A percentile compares a stretch with the other conserved stretches of the same genome.
Conservation (phyloP, 2,888 invertebrate species). For the Allygus modestus region DNA sequence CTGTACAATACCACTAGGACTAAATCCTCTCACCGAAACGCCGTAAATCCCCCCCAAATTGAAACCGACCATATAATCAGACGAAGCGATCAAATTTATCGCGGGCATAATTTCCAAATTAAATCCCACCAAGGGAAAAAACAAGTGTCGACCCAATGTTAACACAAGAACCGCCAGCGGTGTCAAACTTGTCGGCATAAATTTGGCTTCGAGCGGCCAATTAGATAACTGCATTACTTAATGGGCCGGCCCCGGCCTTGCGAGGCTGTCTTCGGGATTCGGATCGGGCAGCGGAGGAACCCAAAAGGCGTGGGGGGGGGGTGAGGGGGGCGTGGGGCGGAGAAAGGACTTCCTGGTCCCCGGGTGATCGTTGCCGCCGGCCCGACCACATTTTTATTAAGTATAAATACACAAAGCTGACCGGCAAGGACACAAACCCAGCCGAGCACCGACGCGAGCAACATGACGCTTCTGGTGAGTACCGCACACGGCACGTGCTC, state of each 20-base stretch:
- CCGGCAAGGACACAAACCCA: constrained; percentile 47
- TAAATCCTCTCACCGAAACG: no score
- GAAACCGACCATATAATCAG: constrained; percentile 26
- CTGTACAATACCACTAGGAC: no score
- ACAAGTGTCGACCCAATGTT: constrained; percentile 16
- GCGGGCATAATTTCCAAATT: not conserved
- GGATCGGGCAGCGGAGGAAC: not conserved
- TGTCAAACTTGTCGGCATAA: constrained; percentile 14
- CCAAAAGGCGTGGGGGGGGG: not conserved
- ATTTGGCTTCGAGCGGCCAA: constrained; percentile 8
- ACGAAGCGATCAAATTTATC: not conserved
- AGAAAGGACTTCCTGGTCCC: constrained; percentile 43
- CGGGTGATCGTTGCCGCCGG: constrained; percentile 41
- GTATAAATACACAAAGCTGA: constrained; percentile 55
- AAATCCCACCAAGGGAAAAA: not conserved
- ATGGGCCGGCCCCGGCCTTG: not conserved
- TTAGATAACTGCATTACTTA: constrained; percentile 56
- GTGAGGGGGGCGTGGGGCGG: not conserved
- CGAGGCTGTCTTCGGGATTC: not conserved
- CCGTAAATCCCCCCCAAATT: not conserved
- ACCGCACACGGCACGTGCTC: not conserved
- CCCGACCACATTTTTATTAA: constrained; percentile 51
- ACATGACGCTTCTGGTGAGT: constrained; percentile 51
- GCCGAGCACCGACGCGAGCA: not conserved
- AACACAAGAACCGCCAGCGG: not conserved